These are phyloP conservation scores for Laticauda laticaudata DNA, from an alignment of 2,113 vertebrate species.

Conservation along the genomic window DNA sequence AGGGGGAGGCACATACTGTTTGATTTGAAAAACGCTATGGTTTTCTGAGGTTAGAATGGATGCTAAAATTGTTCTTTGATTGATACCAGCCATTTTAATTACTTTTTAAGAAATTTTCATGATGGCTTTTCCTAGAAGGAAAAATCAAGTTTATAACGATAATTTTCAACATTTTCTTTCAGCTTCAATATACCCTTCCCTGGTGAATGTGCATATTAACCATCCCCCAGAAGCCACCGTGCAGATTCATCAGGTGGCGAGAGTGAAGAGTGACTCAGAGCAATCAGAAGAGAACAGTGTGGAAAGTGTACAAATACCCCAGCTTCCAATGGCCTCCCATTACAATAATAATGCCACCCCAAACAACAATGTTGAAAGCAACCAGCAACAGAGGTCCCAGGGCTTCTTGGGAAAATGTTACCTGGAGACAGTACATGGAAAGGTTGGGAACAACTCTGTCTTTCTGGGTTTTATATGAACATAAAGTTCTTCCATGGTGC, in stretches of 20 bases:
- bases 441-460: slow-evolving; percentile 71
- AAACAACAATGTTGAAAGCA: slow-evolving; percentile 61
- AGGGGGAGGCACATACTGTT: not conserved
- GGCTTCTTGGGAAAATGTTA: slow-evolving; percentile 85
- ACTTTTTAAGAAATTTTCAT: not conserved
- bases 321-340: slow-evolving; percentile 54
- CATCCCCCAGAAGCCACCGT: slow-evolving; percentile 91
- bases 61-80: not conserved
- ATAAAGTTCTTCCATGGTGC: not conserved
- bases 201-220: slow-evolving; percentile 90
- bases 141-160: not conserved
- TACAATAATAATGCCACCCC: slow-evolving; percentile 43
- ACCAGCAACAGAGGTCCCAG: slow-evolving; percentile 51
- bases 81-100: not conserved
- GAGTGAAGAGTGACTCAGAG: slow-evolving; percentile 72
- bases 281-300: slow-evolving; percentile 69
- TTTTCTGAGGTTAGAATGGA: not conserved
- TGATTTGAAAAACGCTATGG: not conserved
- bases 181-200: slow-evolving; percentile 75
- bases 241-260: slow-evolving; percentile 91
- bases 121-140: not conserved
- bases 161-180: slow-evolving; percentile 47
- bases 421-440: slow-evolving; percentile 81
- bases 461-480: fast-evolving
- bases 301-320: slow-evolving; percentile 73